These are phyloP conservation scores for Cyaniris semiargus DNA, from an alignment of 2,888 invertebrate species.

Conservation along the genomic window DNA sequence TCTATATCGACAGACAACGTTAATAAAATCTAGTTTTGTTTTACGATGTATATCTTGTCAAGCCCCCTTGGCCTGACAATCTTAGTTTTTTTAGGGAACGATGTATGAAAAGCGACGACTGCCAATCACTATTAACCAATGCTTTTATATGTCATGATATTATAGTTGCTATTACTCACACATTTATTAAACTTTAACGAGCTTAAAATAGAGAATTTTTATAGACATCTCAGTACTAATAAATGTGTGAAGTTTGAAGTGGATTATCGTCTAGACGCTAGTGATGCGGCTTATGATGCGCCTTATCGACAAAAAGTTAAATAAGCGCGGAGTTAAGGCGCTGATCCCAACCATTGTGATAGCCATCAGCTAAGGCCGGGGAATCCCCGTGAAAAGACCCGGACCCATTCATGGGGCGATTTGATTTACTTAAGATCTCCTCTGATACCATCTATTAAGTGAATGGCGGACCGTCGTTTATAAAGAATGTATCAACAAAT, in stretches of 20 bases:
- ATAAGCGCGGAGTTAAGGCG: slow-evolving; percentile 70
- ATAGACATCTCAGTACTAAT: not conserved
- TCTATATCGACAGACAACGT: too few relatives aligned
- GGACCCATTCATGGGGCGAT: slow-evolving; percentile 78
- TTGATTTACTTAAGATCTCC: slow-evolving; percentile 80
- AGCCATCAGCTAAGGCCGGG: slow-evolving; percentile 70
- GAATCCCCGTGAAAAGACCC: slow-evolving; percentile 72
- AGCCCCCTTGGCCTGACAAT: too few relatives aligned
- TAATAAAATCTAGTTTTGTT: too few relatives aligned
- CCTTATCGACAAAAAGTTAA: slow-evolving; percentile 64
- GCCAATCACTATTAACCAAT: too few relatives aligned
- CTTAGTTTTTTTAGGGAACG: too few relatives aligned
- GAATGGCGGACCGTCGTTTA: slow-evolving; percentile 64
- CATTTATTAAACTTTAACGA: too few relatives aligned
- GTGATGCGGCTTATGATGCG: not conserved
- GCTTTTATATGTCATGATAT: too few relatives aligned
- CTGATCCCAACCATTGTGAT: slow-evolving; percentile 78
- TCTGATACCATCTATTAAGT: slow-evolving; percentile 76
- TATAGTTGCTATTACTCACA: too few relatives aligned
- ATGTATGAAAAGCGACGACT: too few relatives aligned
- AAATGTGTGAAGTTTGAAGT: slow-evolving; percentile 37
- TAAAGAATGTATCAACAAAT: slow-evolving; percentile 51
- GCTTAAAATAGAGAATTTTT: not conserved
- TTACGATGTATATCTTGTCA: too few relatives aligned
- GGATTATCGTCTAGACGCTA: slow-evolving; percentile 52